Conservation (phyloP, 2,888 invertebrate genomes). For the Agrochola macilenta region DNA sequence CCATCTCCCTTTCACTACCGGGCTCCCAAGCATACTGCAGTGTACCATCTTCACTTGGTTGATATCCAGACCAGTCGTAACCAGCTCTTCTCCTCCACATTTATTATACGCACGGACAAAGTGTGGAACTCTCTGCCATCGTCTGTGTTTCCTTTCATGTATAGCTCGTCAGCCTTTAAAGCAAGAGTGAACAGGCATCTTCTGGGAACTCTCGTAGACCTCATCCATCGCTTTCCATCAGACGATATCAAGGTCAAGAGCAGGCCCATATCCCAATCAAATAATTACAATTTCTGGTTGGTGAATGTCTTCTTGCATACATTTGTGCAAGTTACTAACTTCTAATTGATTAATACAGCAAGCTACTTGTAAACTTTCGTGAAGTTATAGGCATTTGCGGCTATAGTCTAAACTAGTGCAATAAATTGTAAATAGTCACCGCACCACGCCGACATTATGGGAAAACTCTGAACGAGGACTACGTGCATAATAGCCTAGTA, state of each 20-base stretch:
- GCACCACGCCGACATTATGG: neutral
- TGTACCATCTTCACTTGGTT: neutral
- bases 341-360: neutral
- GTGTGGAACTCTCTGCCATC: too few relatives aligned
- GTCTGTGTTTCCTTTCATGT: neutral
- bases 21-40: neutral
- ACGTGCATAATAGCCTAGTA: conserved; percentile 10
- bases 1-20: neutral
- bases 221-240: neutral
- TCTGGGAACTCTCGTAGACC: neutral
- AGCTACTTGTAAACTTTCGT: neutral
- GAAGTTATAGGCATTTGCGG: conserved; percentile 3
- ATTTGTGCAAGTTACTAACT: neutral
- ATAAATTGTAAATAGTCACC: conserved; percentile 15
- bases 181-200: neutral
- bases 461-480: neutral
- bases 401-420: neutral
- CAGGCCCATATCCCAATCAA: neutral
- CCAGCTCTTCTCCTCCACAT: neutral
- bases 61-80: neutral
- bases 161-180: neutral
- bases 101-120: neutral
- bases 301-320: neutral
- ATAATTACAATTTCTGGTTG: neutral
- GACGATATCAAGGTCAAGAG: neutral